Percentiles rank a stretch among this genome's conserved stretches.
phyloP scores from a whole-genome alignment of 1,140 invertebrate genomes.

The Dolichoris vasculosae region DNA sequence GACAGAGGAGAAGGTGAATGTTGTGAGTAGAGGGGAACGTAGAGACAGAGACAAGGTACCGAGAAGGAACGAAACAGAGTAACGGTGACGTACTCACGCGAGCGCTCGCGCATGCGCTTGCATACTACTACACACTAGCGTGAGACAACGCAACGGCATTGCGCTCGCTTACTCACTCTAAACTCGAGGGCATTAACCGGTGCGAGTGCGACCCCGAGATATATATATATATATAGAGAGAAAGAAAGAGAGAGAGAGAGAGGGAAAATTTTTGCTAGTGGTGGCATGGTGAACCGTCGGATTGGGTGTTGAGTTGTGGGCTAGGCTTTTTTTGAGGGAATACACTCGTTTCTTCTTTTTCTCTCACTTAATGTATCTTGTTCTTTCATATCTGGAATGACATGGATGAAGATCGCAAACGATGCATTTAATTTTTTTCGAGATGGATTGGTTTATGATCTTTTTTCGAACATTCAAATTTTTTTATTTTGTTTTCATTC shows the following conservation, averaged over 20 bases:
- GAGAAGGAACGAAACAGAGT: constrained; percentile 67
- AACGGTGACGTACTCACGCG: constrained; percentile 73
- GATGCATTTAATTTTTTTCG: not conserved
- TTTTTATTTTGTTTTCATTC: not conserved
- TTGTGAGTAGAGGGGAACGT: constrained; percentile 49
- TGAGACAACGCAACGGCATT: constrained; percentile 43
- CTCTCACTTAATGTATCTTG: not conserved
- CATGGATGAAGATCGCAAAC: not conserved
- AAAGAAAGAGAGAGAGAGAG: not conserved
- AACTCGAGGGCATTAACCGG: constrained; percentile 71
- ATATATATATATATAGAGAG: not conserved
- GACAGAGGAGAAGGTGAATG: constrained; percentile 50
- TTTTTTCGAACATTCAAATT: not conserved
- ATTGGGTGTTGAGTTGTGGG: constrained; percentile 27
- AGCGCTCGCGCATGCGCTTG: constrained; percentile 63
- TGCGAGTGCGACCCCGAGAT: constrained; percentile 64
- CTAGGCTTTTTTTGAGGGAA: constrained; percentile 11
- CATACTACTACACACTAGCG: constrained; percentile 21
- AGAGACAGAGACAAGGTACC: constrained; percentile 59
- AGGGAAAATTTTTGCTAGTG: not conserved
- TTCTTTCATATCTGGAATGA: not conserved
- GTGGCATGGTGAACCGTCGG: not conserved
- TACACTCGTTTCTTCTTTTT: constrained; percentile 36
- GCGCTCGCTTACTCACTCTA: constrained; percentile 21
- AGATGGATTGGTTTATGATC: not conserved